Evolutionary conservation across 2,888 invertebrate genomes (phyloP).

Genomic region (Osedax frankpressi): DNA sequence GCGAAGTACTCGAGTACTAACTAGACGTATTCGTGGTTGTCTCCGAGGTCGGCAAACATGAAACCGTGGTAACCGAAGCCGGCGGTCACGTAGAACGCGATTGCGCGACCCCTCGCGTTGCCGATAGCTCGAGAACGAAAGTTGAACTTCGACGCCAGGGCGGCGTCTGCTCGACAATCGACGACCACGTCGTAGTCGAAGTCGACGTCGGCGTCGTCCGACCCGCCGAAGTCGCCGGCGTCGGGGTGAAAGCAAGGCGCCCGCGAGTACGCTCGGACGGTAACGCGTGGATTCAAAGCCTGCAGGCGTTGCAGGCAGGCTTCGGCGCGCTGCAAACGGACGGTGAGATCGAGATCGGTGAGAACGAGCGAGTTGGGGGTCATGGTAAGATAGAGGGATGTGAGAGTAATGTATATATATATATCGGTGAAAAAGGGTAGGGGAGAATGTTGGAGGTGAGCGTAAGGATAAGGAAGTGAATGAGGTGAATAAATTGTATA

Average conservation of each 20-base stretch:
- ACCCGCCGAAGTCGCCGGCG: slow-evolving; percentile 57
- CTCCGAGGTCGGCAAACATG: slow-evolving; percentile 73
- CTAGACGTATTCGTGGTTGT: slow-evolving; percentile 68
- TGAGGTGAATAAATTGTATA: background rate
- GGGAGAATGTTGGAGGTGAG: too few species aligned
- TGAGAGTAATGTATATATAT: too few species aligned
- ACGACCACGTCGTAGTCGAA: slow-evolving; percentile 67
- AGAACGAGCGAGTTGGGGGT: too few species aligned
- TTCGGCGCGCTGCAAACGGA: slow-evolving; percentile 60
- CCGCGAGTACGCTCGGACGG: slow-evolving; percentile 57
- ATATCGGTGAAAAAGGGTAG: too few species aligned
- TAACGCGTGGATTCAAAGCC: slow-evolving; percentile 83
- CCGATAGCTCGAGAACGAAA: slow-evolving; percentile 39
- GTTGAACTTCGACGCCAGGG: too few species aligned
- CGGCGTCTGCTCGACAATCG: slow-evolving; percentile 52
- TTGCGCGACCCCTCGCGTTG: slow-evolving; percentile 28
- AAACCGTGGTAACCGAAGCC: slow-evolving; percentile 87
- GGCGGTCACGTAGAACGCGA: slow-evolving; percentile 77
- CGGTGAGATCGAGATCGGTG: too few species aligned
- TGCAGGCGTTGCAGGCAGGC: slow-evolving; percentile 66
- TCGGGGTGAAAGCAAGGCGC: slow-evolving; percentile 51
- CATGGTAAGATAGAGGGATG: too few species aligned
- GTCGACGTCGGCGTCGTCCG: slow-evolving; percentile 62
- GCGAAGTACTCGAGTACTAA: too few species aligned
- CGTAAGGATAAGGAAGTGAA: background rate